Conservation (phyloP, 1,140 invertebrate genomes). For the Pseudomyrmex flavicornis region DNA sequence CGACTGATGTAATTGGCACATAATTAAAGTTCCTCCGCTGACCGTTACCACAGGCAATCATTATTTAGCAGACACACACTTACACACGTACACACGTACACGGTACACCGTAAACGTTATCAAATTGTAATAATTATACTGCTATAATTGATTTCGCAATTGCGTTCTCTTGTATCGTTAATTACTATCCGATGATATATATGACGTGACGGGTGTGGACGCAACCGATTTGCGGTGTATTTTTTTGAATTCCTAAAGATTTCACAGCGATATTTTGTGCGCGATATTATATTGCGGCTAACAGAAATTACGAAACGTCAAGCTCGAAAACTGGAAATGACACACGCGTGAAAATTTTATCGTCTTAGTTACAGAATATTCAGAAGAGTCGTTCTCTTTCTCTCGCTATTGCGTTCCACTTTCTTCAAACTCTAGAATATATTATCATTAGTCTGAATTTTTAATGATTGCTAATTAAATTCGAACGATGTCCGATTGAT, state of each 20-base stretch:
- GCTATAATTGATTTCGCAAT: conserved; percentile 50
- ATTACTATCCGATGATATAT: conserved; percentile 44
- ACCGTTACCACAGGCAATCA: conserved; percentile 46
- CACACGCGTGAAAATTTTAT: too few relatives aligned
- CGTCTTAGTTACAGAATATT: too few relatives aligned
- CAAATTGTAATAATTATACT: conserved; percentile 58
- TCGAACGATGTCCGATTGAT: background rate
- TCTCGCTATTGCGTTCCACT: background rate
- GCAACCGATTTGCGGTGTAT: background rate
- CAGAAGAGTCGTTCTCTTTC: too few relatives aligned
- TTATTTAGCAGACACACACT: conserved; percentile 6
- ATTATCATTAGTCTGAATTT: background rate
- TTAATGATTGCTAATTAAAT: background rate
- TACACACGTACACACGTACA: too few relatives aligned
- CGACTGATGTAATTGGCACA: conserved; percentile 50
- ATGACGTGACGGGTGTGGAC: background rate
- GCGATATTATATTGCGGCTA: too few relatives aligned
- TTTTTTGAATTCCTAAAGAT: conserved; percentile 6
- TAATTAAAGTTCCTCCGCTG: conserved; percentile 56
- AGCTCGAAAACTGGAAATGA: background rate
- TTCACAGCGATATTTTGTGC: background rate
- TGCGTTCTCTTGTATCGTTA: conserved; percentile 20
- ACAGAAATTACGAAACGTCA: background rate
- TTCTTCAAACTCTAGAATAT: background rate
- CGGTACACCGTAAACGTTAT: conserved; percentile 34